Base-by-base conservation (phyloP, 2,888 invertebrate species). In the Leucophenga montana region DNA sequence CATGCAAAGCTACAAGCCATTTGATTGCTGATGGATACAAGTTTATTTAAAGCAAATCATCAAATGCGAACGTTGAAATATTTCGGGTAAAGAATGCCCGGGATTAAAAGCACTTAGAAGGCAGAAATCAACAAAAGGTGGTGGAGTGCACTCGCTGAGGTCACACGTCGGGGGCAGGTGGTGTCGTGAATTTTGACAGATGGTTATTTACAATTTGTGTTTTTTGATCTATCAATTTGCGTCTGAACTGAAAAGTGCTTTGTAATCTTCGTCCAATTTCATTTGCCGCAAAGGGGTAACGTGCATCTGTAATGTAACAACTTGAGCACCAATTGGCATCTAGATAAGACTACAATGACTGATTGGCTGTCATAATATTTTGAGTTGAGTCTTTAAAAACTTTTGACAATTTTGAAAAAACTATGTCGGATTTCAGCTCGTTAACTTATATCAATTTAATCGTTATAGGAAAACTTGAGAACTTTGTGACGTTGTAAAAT, bases 161-260 rank as follows among this genome's bases (percentile, higher is more conserved):
- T 8, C 9, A 39, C 3, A 8, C 39, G 74, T 75, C 77, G 77
- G 79, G 78, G 80, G 76, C 66, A 68, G 75, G 71, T 74, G 72
- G 74, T 72, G 73, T 77, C 77, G 83, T 82, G 86, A 87, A 87
- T 85, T 85, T 86, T 87, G 87, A 87, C 87, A 87, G 87, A 87
- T 87, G 87, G 87, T 85, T 78, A 78, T 78, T 81, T 85, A 79
- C 81, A 84, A 79, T 78, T 83, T 78, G 77, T 78, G 80, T 85
- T 85, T 84, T 86, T 85, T 85, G 83, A 86, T 86, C 83, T 85
- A 68, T 71, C 84, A 82, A 83, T 82, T 86, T 83, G 76, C 76
- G 79, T 76, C 75, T 62, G 71, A 71, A 76, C 73, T 78, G 72
- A 75, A 84, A 79, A 78, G 77, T 78, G 77, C 84, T 84, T 79